Conservation (phyloP, 2,113 vertebrate species). For the Proteles cristata region DNA sequence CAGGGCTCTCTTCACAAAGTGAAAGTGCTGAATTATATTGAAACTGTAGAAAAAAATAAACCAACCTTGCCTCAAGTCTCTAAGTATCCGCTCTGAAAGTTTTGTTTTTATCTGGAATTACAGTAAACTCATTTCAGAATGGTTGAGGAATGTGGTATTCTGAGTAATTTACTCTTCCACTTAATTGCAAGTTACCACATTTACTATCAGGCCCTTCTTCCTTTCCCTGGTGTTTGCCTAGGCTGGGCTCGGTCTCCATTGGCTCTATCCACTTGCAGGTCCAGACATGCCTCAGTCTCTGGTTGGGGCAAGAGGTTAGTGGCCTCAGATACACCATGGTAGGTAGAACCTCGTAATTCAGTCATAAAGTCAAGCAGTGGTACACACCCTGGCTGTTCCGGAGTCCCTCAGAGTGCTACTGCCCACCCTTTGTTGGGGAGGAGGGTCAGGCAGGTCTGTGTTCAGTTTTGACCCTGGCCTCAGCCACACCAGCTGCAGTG, state of each 20-base stretch:
- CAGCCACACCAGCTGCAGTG: neutral
- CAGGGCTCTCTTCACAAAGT: conserved; percentile 62
- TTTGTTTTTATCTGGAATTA: conserved; percentile 71
- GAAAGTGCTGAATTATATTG: conserved; percentile 79
- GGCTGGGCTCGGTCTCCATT: neutral
- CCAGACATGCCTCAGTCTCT: neutral
- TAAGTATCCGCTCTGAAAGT: conserved; percentile 30
- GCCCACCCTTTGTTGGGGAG: neutral
- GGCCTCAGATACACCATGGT: neutral
- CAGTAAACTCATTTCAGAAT: conserved; percentile 63
- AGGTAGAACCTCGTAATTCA: neutral
- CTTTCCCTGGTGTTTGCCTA: neutral
- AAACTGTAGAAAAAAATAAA: conserved; percentile 67
- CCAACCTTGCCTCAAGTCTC: conserved; percentile 28
- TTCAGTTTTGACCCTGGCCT: neutral
- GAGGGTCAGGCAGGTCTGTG: neutral
- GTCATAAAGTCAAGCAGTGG: neutral
- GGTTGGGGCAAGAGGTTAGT: neutral
- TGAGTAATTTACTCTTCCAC: conserved; percentile 49
- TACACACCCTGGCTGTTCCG: neutral
- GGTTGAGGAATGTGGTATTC: conserved; percentile 49
- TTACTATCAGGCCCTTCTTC: neutral
- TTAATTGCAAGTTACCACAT: conserved; percentile 46
- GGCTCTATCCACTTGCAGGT: neutral
- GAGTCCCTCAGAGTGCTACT: neutral